Base-by-base conservation (phyloP, 2,888 invertebrate genomes). In the Tachina fera region DNA sequence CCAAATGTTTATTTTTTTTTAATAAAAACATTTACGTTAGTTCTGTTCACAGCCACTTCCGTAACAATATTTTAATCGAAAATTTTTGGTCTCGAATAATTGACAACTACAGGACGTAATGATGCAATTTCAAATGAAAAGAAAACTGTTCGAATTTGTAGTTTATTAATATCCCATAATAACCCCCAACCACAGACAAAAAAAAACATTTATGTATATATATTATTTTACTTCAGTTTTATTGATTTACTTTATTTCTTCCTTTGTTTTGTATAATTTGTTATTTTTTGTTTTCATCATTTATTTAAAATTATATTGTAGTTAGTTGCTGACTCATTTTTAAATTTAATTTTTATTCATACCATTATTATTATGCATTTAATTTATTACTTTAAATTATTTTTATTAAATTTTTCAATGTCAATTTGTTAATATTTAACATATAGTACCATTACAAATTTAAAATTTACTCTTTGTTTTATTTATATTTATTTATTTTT, bases 401-500 rank as follows among this genome's bases (percentile, higher is more conserved):
- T 47, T 68, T 49, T 78, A 78, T 86, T 75, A 70, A 63, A 78
- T 79, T 74, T 83, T 74, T 84, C 67, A 77, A 78, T 87, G 83
- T 84, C 75, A 83, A 84, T 86, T 77, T 83, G 63, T 85, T 85
- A 75, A 76, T 87, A 87, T 84, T 56, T 86, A 87, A 86, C 84
- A 86, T 87, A 83, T 75, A 79, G 78, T 80, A 71, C 75, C 67
- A 72, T 84, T 87, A 80, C 72, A 81, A 71, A 67, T 78, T 67
- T 82, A 80, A 61, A 78, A 84, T 75, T 53, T 31, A 43, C 13
- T 68, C 41, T 70, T 49, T 10, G 31, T 31, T 31, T 31, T 31
- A 31, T 31, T 31, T 31, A 31, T 31, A 43, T 78, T 83, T 71
- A 58, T 80, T 74, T 83, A 87, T 88, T 90, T 90, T 88, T 90